phyloP scores from a whole-genome alignment of 2,888 invertebrate genomes.

The Campaea margaritaria region DNA sequence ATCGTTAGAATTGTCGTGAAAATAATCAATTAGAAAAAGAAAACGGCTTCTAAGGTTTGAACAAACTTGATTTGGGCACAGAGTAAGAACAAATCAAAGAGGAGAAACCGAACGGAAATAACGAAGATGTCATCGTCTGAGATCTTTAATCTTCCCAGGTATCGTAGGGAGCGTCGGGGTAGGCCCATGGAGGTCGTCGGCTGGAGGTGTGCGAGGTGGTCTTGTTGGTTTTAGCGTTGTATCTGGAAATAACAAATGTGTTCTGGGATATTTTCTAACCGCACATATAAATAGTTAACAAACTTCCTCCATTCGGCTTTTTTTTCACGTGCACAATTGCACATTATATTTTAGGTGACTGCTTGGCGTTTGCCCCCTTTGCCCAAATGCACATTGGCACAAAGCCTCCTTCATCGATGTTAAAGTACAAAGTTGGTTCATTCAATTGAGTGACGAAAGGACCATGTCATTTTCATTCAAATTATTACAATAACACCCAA shows the following conservation, averaged over 20 bases:
- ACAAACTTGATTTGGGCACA: constrained; percentile 9
- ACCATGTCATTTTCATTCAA: too few species aligned
- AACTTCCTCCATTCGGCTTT: too few species aligned
- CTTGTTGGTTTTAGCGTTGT: constrained; percentile 69
- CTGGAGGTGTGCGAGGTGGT: constrained; percentile 69
- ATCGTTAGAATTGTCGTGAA: constrained; percentile 6
- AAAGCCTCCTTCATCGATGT: too few species aligned
- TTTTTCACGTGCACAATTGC: too few species aligned
- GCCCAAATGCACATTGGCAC: too few species aligned
- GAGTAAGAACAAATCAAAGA: constrained; percentile 7
- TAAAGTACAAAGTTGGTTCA: too few species aligned
- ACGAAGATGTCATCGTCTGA: constrained; percentile 4
- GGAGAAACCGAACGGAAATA: constrained; percentile 3
- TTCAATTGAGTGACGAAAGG: too few species aligned
- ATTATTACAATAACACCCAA: too few species aligned
- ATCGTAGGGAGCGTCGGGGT: constrained; percentile 65
- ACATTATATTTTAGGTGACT: too few species aligned
- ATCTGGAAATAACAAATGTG: constrained; percentile 58
- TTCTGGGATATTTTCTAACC: background rate
- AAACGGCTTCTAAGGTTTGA: constrained; percentile 10
- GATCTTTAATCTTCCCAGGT: constrained; percentile 69
- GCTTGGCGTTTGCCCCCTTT: too few species aligned
- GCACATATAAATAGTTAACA: too few species aligned
- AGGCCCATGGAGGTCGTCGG: constrained; percentile 81
- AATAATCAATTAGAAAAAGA: constrained; percentile 6